Conservation (phyloP, 2,797 vertebrate species). For the Enteromius treurensis region DNA sequence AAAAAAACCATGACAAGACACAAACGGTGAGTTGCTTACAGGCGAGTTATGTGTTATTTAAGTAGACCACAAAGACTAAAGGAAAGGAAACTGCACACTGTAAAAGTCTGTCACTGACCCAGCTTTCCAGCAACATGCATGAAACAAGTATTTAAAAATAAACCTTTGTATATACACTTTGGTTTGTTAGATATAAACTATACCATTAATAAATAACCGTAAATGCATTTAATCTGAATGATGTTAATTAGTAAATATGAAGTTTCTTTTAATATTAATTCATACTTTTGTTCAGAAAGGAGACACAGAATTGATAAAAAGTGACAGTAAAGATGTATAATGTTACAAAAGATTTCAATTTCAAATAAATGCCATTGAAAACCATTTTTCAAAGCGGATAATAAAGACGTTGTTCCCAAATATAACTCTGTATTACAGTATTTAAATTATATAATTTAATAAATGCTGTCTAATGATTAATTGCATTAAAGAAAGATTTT, state of each 20-base stretch:
- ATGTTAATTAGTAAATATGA: background rate
- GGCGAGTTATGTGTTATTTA: background rate
- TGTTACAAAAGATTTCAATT: background rate
- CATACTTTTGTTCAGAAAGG: background rate
- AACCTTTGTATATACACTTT: background rate
- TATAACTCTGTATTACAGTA: background rate
- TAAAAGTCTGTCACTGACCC: background rate
- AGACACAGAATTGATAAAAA: background rate
- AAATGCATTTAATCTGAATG: background rate
- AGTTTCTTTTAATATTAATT: background rate
- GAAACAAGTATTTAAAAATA: background rate
- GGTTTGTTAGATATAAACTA: background rate
- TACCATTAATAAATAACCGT: background rate
- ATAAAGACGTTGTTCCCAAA: background rate
- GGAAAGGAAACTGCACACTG: background rate
- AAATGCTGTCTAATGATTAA: no score
- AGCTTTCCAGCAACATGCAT: background rate
- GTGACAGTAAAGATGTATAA: background rate
- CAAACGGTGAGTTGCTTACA: background rate
- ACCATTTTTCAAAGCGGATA: background rate
- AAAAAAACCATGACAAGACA: constrained; percentile 7
- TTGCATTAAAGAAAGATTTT: no score
- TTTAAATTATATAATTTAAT: background rate
- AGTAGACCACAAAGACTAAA: background rate
- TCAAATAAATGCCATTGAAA: background rate